Evolutionary conservation across 2,888 invertebrate species (phyloP), one percentile per base, ranked within the genome.

Genomic region (Troides helena): DNA sequence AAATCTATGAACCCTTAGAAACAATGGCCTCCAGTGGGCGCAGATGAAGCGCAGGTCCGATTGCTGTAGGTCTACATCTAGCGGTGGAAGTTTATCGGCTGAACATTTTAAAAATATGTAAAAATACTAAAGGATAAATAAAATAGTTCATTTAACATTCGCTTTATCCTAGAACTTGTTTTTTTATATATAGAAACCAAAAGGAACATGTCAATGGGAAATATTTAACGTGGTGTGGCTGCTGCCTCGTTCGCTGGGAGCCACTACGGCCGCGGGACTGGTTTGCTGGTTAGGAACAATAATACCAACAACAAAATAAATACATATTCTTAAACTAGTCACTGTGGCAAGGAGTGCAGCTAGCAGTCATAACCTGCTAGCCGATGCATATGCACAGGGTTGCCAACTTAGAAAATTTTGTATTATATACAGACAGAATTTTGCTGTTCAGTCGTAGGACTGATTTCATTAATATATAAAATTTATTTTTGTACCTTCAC

Each of bases 281-380:
- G 21, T 62, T 62, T 50, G 62, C 6, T 43, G 10, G 61, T 57
- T n/a, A 69, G 10, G 59, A 14, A 30, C 10, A 57, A 21, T 57
- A 21, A 57, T n/a, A 0, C 18, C 10, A 56, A 30, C 50, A 36
- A 50, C 46, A 58, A 65, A 58, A 63, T 36, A 58, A 65, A 58
- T 36, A 62, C 50, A 50, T 25, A 57, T 36, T 30, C 30, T 30
- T 62, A 50, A 66, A 43, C 8, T 60, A 59, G 25, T 58, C 30
- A 58, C 65, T 25, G 36, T 30, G 36, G 67, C 30, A 65, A 68
- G 62, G 50, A 62, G 59, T 65, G 69, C 78, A 84, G 82, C 73
- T 83, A 81, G 84, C 75, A 57, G 74, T 74, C 79, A 85, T 74
- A 81, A 83, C 78, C 78, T 80, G 81, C 78, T 77, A 78, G 75